These are phyloP conservation scores for Odontesthes bonariensis DNA, from an alignment of 2,113 vertebrate genomes.

Conservation along the genomic window DNA sequence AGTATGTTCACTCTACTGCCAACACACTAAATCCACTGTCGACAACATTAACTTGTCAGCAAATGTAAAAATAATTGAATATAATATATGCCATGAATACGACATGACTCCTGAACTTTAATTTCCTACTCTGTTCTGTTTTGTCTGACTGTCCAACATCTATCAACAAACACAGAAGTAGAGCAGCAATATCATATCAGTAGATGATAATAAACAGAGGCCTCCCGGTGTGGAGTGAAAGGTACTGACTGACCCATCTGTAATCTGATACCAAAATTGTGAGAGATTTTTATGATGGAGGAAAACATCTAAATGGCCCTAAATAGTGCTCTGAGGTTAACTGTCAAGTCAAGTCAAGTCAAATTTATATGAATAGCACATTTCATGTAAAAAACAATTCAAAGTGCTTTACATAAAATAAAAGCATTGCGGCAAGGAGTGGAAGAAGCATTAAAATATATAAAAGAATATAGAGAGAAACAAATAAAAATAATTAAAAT, in stretches of 20 bases:
- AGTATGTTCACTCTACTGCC: not conserved
- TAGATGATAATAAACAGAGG: constrained; percentile 32
- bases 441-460: too few relatives aligned
- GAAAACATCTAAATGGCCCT: too few relatives aligned
- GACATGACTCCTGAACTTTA: constrained; percentile 3
- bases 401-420: too few relatives aligned
- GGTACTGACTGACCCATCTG: constrained; percentile 15
- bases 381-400: too few relatives aligned
- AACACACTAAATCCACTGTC: constrained; percentile 13
- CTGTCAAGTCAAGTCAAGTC: too few relatives aligned
- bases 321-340: constrained; percentile 7
- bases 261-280: constrained; percentile 30
- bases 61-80: constrained; percentile 19
- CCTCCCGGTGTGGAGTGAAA: constrained; percentile 15
- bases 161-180: constrained; percentile 44
- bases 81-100: constrained; percentile 7
- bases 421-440: too few relatives aligned
- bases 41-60: constrained; percentile 21
- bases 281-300: not conserved
- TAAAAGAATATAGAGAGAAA: too few relatives aligned
- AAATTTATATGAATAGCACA: too few relatives aligned
- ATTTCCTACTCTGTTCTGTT: constrained; percentile 49
- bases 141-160: constrained; percentile 44
- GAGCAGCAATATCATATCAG: constrained; percentile 29
- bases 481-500: too few relatives aligned